Conservation (phyloP, 2,888 invertebrate species). For the Rhagium mordax region DNA sequence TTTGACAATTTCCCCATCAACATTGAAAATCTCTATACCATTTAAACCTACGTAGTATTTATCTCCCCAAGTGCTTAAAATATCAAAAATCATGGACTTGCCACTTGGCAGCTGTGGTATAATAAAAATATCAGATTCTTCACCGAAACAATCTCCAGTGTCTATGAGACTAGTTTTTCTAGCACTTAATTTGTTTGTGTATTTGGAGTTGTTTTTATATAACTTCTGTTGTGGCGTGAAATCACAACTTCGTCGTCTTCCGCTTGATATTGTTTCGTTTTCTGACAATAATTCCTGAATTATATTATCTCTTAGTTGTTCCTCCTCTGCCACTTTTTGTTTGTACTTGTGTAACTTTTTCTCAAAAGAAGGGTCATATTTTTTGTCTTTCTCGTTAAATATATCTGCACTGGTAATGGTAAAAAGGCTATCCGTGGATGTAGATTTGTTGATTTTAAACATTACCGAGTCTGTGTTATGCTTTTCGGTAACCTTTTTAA, state of each 20-base stretch:
- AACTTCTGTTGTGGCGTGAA: conserved; percentile 30
- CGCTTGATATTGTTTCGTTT: conserved; percentile 61
- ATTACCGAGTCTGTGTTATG: conserved; percentile 31
- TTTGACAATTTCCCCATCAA: conserved; percentile 74
- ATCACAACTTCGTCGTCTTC: conserved; percentile 44
- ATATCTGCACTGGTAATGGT: conserved; percentile 23
- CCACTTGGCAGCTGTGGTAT: conserved; percentile 85
- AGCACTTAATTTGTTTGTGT: conserved; percentile 41
- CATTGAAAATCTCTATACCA: conserved; percentile 83
- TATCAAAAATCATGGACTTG: conserved; percentile 77
- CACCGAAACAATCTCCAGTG: conserved; percentile 34
- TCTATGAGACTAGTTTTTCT: conserved; percentile 36
- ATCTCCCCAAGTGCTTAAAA: conserved; percentile 86
- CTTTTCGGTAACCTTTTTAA: conserved; percentile 56
- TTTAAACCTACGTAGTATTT: conserved; percentile 84
- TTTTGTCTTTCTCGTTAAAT: conserved; percentile 5
- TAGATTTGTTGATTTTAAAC: conserved; percentile 55
- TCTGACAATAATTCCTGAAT: conserved; percentile 64
- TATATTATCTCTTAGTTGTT: conserved; percentile 62
- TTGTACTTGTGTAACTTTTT: conserved; percentile 59
- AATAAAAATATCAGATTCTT: conserved; percentile 70
- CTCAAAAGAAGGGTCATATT: conserved; percentile 49
- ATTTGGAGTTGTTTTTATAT: conserved; percentile 48
- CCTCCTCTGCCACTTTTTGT: conserved; percentile 63
- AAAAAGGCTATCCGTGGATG: conserved; percentile 59